Evolutionary conservation across 2,888 invertebrate species (phyloP), one percentile per base, ranked within the genome.

Genomic region (Polymixis lichenea): DNA sequence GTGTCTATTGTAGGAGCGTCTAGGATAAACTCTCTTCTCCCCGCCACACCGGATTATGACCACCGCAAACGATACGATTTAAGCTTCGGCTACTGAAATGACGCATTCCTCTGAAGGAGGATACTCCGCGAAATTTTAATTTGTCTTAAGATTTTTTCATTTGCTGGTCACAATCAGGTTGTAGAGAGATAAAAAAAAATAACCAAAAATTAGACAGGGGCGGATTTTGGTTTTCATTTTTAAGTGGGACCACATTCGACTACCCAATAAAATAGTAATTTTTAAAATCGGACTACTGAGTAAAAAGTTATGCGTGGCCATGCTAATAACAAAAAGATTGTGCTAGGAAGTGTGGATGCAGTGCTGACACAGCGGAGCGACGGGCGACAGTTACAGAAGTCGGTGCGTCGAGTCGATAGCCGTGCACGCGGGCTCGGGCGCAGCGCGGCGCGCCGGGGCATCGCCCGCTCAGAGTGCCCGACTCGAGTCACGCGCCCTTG

Each of bases 361-460:
- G 53, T 38, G 72, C 69, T 72, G 61, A 61, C 49, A n/a, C 68
- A 69, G 56, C 64, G 51, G 17, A 28, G 78, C 61, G n/a, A 17
- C 28, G 0, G 13, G 38, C 38, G 28, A 13, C 51, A 2, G 43
- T 11, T 72, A 15, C 72, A 69, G 70, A 56, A 46, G 32, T 11
- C 25, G 28, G 9, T 51, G 25, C 62, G 74, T 46, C 71, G 62
- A 62, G 69, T 71, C 77, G 75, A 65, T 62, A 64, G 73, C 56
- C n/a, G 56, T 4, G 72, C 58, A 22, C 55, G 73, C 61, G 62
- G 64, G 64, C 55, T 19, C 46, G 75, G 53, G 68, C 67, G 80
- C 72, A 73, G 66, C n/a, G 32, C 46, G 65, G 65, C 80, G 75
- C 67, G 76, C 72, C 82, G 82, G 83, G 83, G 77, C 83, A 83